Conservation (phyloP, 2,888 invertebrate species). For the Octonoba sinensis region DNA sequence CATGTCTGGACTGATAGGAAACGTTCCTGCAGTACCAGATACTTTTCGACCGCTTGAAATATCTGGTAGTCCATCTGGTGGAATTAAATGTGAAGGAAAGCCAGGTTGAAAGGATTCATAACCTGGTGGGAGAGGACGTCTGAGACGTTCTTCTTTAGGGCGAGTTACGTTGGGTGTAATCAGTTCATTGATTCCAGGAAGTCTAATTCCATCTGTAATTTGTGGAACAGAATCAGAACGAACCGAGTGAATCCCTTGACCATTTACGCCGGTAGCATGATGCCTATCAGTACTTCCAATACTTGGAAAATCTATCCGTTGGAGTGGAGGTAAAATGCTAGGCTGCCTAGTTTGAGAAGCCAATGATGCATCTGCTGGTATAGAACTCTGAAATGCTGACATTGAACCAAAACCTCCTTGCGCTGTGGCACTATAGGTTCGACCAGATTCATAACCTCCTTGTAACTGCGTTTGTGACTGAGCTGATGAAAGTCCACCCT, state of each 20-base stretch:
- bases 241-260: neutral
- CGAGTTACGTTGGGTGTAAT: no score
- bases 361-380: slow-evolving; percentile 20
- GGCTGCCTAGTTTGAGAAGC: no score
- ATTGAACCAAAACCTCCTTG: slow-evolving; percentile 57
- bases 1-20: neutral
- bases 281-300: no score
- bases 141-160: no score
- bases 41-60: neutral
- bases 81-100: neutral
- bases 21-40: neutral
- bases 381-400: slow-evolving; percentile 25
- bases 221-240: neutral
- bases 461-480: slow-evolving; percentile 60
- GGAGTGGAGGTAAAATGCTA: no score
- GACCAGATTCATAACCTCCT: slow-evolving; percentile 51
- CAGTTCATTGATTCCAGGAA: no score
- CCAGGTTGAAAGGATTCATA: neutral
- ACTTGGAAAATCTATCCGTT: no score
- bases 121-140: neutral
- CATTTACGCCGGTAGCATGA: neutral
- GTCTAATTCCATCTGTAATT: neutral
- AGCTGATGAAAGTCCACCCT: slow-evolving; percentile 42
- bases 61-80: neutral
- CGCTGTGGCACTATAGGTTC: slow-evolving; percentile 53